phyloP scores from a whole-genome alignment of 1,140 invertebrate genomes.

The Bombyx mori region DNA sequence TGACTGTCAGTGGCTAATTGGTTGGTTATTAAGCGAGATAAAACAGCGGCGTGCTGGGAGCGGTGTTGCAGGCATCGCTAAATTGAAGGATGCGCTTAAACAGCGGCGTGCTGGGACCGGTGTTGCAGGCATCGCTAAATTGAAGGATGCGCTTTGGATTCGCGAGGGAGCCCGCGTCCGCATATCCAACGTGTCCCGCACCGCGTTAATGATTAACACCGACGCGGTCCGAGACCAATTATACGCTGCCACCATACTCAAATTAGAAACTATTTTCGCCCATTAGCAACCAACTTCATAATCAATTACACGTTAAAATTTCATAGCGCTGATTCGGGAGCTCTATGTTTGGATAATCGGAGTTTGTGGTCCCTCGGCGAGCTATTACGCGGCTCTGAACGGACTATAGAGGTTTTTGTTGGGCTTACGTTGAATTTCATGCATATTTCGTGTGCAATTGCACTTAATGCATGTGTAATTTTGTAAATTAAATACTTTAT shows the following conservation, averaged over 20 bases:
- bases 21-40: constrained; percentile 13
- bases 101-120: neutral
- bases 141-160: constrained; percentile 35
- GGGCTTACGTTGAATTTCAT: constrained; percentile 55
- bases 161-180: constrained; percentile 29
- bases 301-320: constrained; percentile 70
- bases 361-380: constrained; percentile 68
- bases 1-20: constrained; percentile 17
- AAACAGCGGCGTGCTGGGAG: constrained; percentile 4
- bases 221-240: constrained; percentile 61
- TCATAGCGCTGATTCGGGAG: constrained; percentile 59
- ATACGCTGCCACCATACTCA: constrained; percentile 49
- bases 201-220: constrained; percentile 59
- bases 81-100: constrained; percentile 38
- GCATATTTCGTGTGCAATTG: constrained; percentile 48
- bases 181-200: constrained; percentile 15
- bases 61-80: constrained; percentile 8
- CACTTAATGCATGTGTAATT: neutral
- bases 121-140: constrained; percentile 20
- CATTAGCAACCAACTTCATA: constrained; percentile 70
- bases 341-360: constrained; percentile 63
- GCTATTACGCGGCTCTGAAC: constrained; percentile 49
- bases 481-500: too few species aligned
- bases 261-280: constrained; percentile 71
- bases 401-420: constrained; percentile 62